These are phyloP conservation scores for Montipora capitata DNA, from an alignment of 92 coral and sea anemone species.

Conservation along the genomic window DNA sequence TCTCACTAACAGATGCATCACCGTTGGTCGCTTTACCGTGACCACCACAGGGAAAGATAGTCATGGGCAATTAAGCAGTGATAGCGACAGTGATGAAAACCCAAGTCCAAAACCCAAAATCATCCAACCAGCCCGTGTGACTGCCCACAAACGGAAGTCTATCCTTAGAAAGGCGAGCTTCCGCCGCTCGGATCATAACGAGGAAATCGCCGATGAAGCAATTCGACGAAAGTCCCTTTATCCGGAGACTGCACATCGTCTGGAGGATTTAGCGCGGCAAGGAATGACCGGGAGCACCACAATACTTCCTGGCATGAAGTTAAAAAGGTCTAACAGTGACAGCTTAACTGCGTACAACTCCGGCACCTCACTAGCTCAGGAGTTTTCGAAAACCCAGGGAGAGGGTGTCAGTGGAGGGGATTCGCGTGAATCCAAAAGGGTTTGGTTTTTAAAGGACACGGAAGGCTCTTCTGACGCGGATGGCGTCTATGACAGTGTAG, in stretches of 20 bases:
- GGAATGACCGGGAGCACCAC: slow-evolving; percentile 88
- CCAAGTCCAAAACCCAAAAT: slow-evolving; percentile 11
- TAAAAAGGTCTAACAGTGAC: slow-evolving; percentile 60
- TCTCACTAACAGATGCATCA: slow-evolving; percentile 86
- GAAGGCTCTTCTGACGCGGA: slow-evolving; percentile 6
- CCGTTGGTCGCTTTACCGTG: slow-evolving; percentile 96
- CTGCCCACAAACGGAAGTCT: slow-evolving; percentile 30
- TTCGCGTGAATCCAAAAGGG: slow-evolving; percentile 25
- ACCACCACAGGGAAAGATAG: slow-evolving; percentile 79
- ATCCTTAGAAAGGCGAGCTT: slow-evolving; percentile 40
- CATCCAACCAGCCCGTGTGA: background rate
- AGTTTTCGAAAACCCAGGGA: slow-evolving; percentile 12
- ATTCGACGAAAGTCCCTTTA: slow-evolving; percentile 51
- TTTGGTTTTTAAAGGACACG: slow-evolving; percentile 13
- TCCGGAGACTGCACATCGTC: slow-evolving; percentile 78
- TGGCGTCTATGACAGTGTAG: background rate
- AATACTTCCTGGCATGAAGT: slow-evolving; percentile 81
- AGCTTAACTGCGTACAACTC: slow-evolving; percentile 27
- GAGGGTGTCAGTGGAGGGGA: background rate
- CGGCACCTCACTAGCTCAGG: background rate
- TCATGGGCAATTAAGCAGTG: slow-evolving; percentile 25
- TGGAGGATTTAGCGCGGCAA: slow-evolving; percentile 66
- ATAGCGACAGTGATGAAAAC: slow-evolving; percentile 15
- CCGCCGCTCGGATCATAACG: slow-evolving; percentile 27
- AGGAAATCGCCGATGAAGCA: slow-evolving; percentile 20